These are phyloP conservation scores for Myathropa florea DNA, from an alignment of 2,888 invertebrate genomes.

Conservation along the genomic window DNA sequence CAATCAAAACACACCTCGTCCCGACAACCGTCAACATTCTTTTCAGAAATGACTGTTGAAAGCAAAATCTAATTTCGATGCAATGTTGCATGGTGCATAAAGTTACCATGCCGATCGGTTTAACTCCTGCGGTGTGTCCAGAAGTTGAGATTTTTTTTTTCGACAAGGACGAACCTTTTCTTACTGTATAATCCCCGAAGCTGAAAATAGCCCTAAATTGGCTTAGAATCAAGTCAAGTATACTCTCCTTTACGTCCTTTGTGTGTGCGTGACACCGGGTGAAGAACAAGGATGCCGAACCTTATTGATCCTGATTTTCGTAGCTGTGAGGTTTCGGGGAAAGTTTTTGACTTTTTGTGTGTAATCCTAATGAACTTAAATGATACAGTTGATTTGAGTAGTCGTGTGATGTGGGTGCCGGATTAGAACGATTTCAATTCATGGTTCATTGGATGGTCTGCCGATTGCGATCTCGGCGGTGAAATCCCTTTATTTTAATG, in stretches of 20 bases:
- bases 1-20: conserved; percentile 62
- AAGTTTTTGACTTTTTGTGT: conserved; percentile 77
- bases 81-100: conserved; percentile 65
- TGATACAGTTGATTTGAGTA: conserved; percentile 73
- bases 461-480: conserved; percentile 44
- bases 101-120: conserved; percentile 59
- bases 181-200: conserved; percentile 50
- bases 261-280: conserved; percentile 22
- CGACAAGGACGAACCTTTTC: conserved; percentile 47
- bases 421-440: conserved; percentile 63
- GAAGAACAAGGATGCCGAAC: neutral
- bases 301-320: conserved; percentile 20
- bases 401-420: conserved; percentile 68
- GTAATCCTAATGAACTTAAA: conserved; percentile 81
- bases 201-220: conserved; percentile 77
- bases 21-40: neutral
- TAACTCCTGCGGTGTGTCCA: conserved; percentile 60
- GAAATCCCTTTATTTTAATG: conserved; percentile 59
- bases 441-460: conserved; percentile 41
- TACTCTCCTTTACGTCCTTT: conserved; percentile 69
- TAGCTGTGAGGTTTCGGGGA: conserved; percentile 72
- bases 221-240: conserved; percentile 81
- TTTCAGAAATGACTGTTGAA: conserved; percentile 6
- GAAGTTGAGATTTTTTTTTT: conserved; percentile 35
- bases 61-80: conserved; percentile 47